These are phyloP conservation scores for Arenaria interpres DNA, from an alignment of 2,113 vertebrate species.

Conservation along the genomic window DNA sequence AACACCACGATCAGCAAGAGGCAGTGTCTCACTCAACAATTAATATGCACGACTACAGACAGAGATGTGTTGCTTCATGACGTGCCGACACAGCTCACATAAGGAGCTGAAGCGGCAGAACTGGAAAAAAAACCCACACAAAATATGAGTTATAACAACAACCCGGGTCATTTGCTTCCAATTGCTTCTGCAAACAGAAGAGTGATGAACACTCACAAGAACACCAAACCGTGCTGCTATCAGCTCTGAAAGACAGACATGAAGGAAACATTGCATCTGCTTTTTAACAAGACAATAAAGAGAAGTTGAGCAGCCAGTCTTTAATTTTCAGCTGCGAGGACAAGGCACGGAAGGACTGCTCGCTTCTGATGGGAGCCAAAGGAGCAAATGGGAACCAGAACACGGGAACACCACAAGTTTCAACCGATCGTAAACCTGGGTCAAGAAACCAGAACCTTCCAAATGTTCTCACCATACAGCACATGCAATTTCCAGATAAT, in stretches of 20 bases:
- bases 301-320: background rate
- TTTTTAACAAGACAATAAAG: conserved; percentile 10
- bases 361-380: background rate
- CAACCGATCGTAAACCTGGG: background rate
- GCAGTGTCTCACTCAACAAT: conserved; percentile 34
- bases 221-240: background rate
- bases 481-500: accelerated
- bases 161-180: conserved; percentile 50
- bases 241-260: background rate
- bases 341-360: background rate
- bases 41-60: conserved; percentile 39
- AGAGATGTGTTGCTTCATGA: conserved; percentile 28
- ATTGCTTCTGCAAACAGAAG: conserved; percentile 54
- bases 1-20: conserved; percentile 9
- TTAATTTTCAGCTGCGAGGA: background rate
- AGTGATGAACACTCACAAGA: conserved; percentile 17
- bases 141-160: conserved; percentile 46
- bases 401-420: accelerated
- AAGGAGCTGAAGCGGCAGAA: conserved; percentile 37
- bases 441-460: background rate
- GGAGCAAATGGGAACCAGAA: background rate
- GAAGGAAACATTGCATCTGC: background rate
- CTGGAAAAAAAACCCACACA: background rate
- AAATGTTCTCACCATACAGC: background rate
- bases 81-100: conserved; percentile 5